These are phyloP conservation scores for Chelonus insularis DNA, from an alignment of 1,140 invertebrate species.

Conservation along the genomic window DNA sequence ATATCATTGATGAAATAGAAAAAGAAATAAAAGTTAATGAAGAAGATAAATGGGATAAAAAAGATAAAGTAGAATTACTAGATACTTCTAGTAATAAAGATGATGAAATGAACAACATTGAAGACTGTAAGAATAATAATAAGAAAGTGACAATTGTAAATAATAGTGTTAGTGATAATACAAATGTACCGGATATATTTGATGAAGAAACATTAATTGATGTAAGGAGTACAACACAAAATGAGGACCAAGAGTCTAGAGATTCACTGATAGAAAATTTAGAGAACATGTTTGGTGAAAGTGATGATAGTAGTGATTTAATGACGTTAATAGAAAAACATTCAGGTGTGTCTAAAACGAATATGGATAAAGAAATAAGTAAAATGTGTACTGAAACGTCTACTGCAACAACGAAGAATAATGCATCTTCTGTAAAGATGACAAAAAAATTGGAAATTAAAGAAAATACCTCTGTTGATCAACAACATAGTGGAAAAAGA, in stretches of 20 bases:
- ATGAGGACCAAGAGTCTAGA: conserved; percentile 39
- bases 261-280: conserved; percentile 46
- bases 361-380: conserved; percentile 40
- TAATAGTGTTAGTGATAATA: neutral
- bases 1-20: conserved; percentile 9
- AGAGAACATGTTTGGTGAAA: conserved; percentile 52
- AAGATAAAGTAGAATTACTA: neutral
- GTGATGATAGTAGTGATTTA: conserved; percentile 47
- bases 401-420: too few species aligned
- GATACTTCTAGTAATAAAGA: neutral
- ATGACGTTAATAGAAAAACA: conserved; percentile 46
- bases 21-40: neutral
- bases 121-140: neutral
- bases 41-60: conserved; percentile 17
- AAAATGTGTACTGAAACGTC: conserved; percentile 33
- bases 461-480: neutral
- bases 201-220: neutral
- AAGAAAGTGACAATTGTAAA: neutral
- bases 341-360: conserved; percentile 40
- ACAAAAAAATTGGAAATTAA: conserved; percentile 4
- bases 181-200: neutral
- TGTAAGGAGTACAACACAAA: conserved; percentile 5
- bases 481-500: conserved; percentile 20
- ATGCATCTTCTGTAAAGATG: too few species aligned
- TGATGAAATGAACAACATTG: neutral